Evolutionary conservation across 2,113 vertebrate genomes (phyloP).

Genomic region (Rutilus rutilus): DNA sequence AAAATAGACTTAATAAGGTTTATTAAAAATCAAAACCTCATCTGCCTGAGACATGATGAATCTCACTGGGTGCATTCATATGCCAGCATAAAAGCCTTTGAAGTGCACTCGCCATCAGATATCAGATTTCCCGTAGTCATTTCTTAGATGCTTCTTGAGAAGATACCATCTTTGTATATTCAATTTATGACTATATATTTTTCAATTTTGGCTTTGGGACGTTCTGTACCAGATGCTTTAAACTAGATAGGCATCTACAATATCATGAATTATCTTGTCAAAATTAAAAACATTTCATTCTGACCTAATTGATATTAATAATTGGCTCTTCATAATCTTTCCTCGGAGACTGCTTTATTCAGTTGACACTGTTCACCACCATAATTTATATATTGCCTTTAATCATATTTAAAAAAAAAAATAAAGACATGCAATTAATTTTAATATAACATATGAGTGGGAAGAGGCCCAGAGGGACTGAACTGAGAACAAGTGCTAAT

Average conservation of each 20-base stretch:
- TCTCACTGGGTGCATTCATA: constrained; percentile 23
- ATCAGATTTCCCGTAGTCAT: constrained; percentile 30
- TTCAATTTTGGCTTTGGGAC: neutral
- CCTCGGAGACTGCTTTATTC: neutral
- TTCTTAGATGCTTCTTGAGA: constrained; percentile 21
- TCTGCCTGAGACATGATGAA: constrained; percentile 21
- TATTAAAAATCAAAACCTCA: constrained; percentile 40
- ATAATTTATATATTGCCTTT: neutral
- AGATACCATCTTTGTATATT: neutral
- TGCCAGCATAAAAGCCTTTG: constrained; percentile 27
- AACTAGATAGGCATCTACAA: neutral
- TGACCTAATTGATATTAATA: constrained; percentile 22
- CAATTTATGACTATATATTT: neutral
- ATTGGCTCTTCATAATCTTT: neutral
- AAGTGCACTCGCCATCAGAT: constrained; percentile 22
- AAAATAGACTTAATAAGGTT: constrained; percentile 39
- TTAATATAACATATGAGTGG: neutral
- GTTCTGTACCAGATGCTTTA: neutral
- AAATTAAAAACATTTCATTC: neutral
- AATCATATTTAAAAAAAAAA: neutral
- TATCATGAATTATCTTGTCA: neutral
- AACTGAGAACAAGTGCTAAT: constrained; percentile 14
- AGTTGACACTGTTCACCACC: neutral
- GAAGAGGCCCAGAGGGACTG: neutral
- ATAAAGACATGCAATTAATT: constrained; percentile 11